Conservation (phyloP, 2,113 vertebrate species). For the Steatornis caripensis region DNA sequence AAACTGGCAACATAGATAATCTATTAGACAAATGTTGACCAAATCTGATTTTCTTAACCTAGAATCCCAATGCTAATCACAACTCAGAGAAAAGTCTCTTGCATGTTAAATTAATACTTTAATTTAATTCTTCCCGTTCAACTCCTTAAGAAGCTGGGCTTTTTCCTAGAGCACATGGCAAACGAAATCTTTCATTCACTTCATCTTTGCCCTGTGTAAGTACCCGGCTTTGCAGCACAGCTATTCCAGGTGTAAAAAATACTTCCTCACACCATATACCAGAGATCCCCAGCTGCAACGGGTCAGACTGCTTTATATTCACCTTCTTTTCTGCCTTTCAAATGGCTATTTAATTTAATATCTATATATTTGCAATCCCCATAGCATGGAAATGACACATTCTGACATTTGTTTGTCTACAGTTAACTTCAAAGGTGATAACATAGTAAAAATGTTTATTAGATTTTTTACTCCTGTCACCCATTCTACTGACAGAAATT, state of each 20-base stretch:
- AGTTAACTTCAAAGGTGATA: neutral
- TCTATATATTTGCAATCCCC: neutral
- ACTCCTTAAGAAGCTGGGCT: neutral
- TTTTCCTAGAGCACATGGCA: neutral
- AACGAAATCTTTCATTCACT: neutral
- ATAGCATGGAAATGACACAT: neutral
- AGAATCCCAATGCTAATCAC: neutral
- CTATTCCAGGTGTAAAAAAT: neutral
- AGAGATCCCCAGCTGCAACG: neutral
- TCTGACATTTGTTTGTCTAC: neutral
- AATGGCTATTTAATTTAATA: neutral
- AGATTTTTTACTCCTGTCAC: neutral
- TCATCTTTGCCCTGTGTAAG: neutral
- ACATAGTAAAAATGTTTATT: neutral
- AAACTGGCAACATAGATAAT: neutral
- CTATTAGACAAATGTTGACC: neutral
- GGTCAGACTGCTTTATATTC: neutral
- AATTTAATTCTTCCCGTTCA: neutral
- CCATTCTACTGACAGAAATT: neutral
- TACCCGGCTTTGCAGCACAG: neutral
- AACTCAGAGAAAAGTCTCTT: neutral
- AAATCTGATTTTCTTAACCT: neutral
- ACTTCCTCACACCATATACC: neutral
- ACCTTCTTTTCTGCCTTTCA: neutral
- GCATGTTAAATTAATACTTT: neutral